Evolutionary conservation across 2,113 vertebrate species (phyloP).

Genomic region (Nibea albiflora): DNA sequence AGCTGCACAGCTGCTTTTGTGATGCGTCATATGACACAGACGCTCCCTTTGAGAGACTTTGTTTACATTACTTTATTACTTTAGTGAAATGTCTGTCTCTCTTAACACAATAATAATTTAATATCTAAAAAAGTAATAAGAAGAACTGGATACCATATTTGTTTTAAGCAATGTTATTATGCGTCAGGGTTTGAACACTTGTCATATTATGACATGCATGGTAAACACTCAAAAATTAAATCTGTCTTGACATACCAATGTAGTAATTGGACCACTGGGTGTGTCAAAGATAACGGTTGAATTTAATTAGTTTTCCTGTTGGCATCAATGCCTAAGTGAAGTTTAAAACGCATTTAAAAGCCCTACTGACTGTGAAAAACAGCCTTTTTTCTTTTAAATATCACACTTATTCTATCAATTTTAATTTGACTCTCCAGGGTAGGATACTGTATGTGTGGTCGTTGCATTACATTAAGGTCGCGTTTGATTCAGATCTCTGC

Average conservation of each 20-base stretch:
- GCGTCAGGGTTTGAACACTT: background rate
- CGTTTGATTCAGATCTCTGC: background rate
- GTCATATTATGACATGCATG: background rate
- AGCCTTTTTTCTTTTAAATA: conserved; percentile 17
- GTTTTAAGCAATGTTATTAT: background rate
- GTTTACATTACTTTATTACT: conserved; percentile 24
- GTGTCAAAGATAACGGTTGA: background rate
- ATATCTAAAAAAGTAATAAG: background rate
- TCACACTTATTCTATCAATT: conserved; percentile 15
- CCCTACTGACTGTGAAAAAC: conserved; percentile 10
- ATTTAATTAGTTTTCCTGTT: background rate
- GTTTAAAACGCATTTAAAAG: conserved; percentile 1
- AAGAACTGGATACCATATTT: conserved; percentile 5
- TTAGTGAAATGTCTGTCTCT: conserved; percentile 18
- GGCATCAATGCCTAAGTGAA: background rate
- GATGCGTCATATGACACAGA: conserved; percentile 28
- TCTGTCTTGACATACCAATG: background rate
- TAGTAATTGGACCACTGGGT: background rate
- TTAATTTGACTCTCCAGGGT: background rate
- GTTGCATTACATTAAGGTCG: background rate
- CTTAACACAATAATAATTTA: conserved; percentile 21
- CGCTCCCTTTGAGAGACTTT: conserved; percentile 25
- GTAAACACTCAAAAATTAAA: background rate
- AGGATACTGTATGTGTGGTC: background rate
- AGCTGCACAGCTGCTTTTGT: conserved; percentile 55